These are phyloP conservation scores for Hybognathus amarus DNA, from an alignment of 2,797 vertebrate species.

Conservation along the genomic window DNA sequence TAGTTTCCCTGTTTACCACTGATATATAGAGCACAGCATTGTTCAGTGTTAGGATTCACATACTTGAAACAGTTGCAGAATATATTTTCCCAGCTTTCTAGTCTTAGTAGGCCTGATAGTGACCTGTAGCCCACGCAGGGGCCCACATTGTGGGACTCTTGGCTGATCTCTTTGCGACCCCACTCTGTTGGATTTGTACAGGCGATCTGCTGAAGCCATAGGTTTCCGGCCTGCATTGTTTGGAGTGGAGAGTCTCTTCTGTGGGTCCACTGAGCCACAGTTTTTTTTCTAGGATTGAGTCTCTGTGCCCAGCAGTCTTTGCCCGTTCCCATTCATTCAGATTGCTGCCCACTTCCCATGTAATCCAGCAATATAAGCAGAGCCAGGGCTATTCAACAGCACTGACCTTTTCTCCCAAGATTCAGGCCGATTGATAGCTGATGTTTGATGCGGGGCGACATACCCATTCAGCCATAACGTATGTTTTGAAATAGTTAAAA, in stretches of 20 bases:
- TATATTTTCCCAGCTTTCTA: slow-evolving; percentile 29
- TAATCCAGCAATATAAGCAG: slow-evolving; percentile 36
- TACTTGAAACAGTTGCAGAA: neutral
- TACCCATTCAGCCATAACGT: slow-evolving; percentile 23
- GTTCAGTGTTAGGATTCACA: slow-evolving; percentile 2
- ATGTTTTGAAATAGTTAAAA: slow-evolving; percentile 31
- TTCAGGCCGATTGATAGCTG: slow-evolving; percentile 34
- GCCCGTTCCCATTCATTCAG: slow-evolving; percentile 42
- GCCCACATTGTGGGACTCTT: slow-evolving; percentile 12
- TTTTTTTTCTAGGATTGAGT: slow-evolving; percentile 33
- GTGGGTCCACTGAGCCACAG: slow-evolving; percentile 46
- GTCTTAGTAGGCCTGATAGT: slow-evolving; percentile 32
- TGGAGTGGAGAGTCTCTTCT: slow-evolving; percentile 44
- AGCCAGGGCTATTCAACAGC: slow-evolving; percentile 42
- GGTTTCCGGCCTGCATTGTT: slow-evolving; percentile 38
- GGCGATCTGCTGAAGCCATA: slow-evolving; percentile 25
- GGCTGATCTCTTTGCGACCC: slow-evolving; percentile 35
- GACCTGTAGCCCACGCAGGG: slow-evolving; percentile 44
- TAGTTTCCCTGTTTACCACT: too few species aligned
- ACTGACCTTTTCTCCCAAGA: slow-evolving; percentile 35
- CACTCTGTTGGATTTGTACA: slow-evolving; percentile 49
- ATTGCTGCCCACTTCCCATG: slow-evolving; percentile 21
- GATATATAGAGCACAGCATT: too few species aligned
- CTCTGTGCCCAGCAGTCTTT: slow-evolving; percentile 27
- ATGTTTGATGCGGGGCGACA: slow-evolving; percentile 38